Conservation (phyloP, 2,888 invertebrate genomes). For the Lymantria monacha region DNA sequence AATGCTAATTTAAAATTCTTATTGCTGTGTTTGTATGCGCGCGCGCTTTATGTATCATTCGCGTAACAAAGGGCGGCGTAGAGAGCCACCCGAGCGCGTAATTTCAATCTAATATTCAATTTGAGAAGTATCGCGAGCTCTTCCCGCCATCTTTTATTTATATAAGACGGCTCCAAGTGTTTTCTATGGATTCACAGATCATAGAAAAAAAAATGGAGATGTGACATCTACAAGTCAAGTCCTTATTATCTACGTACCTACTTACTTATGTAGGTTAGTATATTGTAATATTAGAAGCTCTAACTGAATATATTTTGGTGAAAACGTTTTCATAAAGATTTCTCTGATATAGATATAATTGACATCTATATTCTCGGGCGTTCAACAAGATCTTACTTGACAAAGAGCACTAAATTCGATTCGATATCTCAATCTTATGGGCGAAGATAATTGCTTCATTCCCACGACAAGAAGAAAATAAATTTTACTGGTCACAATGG, state of each 20-base stretch:
- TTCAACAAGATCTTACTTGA: conserved; percentile 33
- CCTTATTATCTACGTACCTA: neutral
- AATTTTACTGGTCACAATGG: conserved; percentile 69
- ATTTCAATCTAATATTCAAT: conserved; percentile 82
- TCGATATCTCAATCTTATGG: conserved; percentile 57
- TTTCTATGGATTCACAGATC: conserved; percentile 57
- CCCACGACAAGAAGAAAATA: conserved; percentile 64
- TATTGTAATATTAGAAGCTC: conserved; percentile 1
- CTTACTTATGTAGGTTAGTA: neutral
- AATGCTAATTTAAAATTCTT: conserved; percentile 82
- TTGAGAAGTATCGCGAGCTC: conserved; percentile 72
- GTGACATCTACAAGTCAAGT: conserved; percentile 26
- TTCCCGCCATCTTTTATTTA: conserved; percentile 71
- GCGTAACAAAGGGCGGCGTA: conserved; percentile 74
- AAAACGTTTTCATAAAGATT: conserved; percentile 4
- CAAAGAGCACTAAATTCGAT: conserved; percentile 53
- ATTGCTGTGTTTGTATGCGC: conserved; percentile 79
- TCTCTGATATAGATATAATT: conserved; percentile 15
- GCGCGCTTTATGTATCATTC: conserved; percentile 78
- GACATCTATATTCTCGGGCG: conserved; percentile 17
- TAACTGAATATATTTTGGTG: conserved; percentile 2
- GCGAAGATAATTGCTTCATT: conserved; percentile 66
- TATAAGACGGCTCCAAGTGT: conserved; percentile 58
- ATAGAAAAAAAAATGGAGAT: conserved; percentile 37
- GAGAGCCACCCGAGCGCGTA: conserved; percentile 75